Percentiles rank a stretch among this genome's conserved stretches.
Evolutionary conservation across 2,797 vertebrate genomes (phyloP).

Genomic region (Rachycentron canadum): DNA sequence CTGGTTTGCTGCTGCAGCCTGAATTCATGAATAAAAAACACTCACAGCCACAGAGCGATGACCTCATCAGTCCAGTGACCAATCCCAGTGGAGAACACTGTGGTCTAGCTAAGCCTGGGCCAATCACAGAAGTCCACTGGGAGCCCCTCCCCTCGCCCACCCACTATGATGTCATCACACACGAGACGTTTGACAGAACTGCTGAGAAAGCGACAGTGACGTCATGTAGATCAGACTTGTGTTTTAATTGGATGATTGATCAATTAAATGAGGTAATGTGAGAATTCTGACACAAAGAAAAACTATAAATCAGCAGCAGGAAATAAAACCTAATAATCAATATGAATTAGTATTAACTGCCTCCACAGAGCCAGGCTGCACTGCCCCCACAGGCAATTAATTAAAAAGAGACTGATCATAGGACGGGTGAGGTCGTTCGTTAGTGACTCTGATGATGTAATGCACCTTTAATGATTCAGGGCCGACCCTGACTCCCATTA

Average conservation of each 20-base stretch:
- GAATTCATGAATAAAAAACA: conserved; percentile 53
- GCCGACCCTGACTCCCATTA: neutral
- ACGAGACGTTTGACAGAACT: neutral
- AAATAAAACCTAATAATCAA: neutral
- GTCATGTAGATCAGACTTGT: conserved; percentile 1
- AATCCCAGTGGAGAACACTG: conserved; percentile 49
- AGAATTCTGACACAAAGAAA: neutral
- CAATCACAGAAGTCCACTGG: conserved; percentile 33
- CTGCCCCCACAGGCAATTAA: neutral
- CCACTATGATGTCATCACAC: conserved; percentile 29
- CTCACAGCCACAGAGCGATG: conserved; percentile 17
- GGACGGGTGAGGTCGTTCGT: no score
- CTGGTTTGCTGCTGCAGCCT: conserved; percentile 27
- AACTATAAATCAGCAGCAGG: neutral
- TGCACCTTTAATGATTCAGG: neutral
- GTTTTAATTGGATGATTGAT: neutral
- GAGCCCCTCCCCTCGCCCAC: neutral
- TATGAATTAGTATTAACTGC: neutral
- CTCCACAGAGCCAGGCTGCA: neutral
- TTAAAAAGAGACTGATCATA: neutral
- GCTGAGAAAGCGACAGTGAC: neutral
- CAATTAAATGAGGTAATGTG: neutral
- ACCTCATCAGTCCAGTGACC: conserved; percentile 44
- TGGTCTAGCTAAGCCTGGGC: conserved; percentile 10
- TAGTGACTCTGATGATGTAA: neutral